A percentile compares a stretch with the other conserved stretches of the same genome.
Conservation (phyloP, 2,113 vertebrate species). For the Lutjanus erythropterus region DNA sequence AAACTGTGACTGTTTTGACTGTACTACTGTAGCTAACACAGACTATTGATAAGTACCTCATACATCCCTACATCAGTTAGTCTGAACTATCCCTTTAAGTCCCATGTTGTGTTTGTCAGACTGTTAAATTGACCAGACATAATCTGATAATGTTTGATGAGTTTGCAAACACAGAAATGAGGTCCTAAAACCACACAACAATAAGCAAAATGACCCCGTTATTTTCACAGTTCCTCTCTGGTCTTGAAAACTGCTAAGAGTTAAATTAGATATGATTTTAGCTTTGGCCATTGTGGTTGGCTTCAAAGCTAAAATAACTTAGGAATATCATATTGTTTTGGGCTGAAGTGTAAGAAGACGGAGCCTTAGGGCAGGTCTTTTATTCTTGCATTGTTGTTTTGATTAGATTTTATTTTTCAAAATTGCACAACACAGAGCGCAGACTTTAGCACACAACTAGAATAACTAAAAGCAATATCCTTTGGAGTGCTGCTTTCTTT, state of each 20-base stretch:
- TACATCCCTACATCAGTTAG: too few relatives aligned
- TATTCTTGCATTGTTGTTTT: conserved; percentile 78
- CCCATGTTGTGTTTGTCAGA: conserved; percentile 29
- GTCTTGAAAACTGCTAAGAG: conserved; percentile 61
- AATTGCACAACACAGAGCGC: conserved; percentile 68
- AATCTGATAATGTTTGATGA: conserved; percentile 53
- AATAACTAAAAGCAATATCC: conserved; percentile 79
- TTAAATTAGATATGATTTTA: conserved; percentile 71
- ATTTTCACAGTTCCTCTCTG: conserved; percentile 58
- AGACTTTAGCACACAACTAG: conserved; percentile 67
- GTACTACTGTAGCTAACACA: too few relatives aligned
- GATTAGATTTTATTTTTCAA: conserved; percentile 82
- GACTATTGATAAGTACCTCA: too few relatives aligned
- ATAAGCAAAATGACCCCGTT: conserved; percentile 64
- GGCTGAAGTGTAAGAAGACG: conserved; percentile 59
- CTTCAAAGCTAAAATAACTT: conserved; percentile 71
- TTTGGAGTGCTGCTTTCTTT: conserved; percentile 69
- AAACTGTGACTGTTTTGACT: too few relatives aligned
- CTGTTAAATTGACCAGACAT: conserved; percentile 44
- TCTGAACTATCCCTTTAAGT: too few relatives aligned
- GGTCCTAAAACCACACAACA: conserved; percentile 51
- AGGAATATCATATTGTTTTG: conserved; percentile 60
- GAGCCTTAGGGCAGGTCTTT: conserved; percentile 61
- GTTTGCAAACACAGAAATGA: conserved; percentile 64
- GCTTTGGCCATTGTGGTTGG: conserved; percentile 52